A percentile compares a stretch with the other conserved stretches of the same genome.
Evolutionary conservation across 1,140 invertebrate genomes (phyloP).

Genomic region (Heliconius nattereri): DNA sequence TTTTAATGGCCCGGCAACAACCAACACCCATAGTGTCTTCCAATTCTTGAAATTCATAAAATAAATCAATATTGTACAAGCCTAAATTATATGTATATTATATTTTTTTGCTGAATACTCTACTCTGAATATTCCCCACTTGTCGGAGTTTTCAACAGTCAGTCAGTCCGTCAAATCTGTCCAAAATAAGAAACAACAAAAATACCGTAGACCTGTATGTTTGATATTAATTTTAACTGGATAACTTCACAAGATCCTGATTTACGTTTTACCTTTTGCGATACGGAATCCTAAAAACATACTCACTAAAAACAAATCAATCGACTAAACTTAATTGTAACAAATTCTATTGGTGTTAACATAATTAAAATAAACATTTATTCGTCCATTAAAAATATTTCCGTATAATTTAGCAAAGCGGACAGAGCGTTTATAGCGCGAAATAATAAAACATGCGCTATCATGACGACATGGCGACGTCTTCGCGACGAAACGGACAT

Average conservation of each 20-base stretch:
- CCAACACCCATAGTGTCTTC: background rate
- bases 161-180: too few relatives aligned
- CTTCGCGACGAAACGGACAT: constrained; percentile 75
- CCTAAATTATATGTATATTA: too few relatives aligned
- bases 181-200: too few relatives aligned
- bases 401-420: constrained; percentile 59
- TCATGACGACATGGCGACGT: constrained; percentile 71
- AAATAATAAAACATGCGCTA: constrained; percentile 77
- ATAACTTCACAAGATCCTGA: too few relatives aligned
- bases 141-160: too few relatives aligned
- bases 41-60: background rate
- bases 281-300: background rate
- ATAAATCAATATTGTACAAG: background rate
- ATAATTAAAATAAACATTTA: background rate
- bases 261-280: too few relatives aligned
- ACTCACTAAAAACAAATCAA: background rate
- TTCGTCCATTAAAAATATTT: constrained; percentile 25
- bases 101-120: too few relatives aligned
- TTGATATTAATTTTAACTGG: too few relatives aligned
- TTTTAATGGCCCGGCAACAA: background rate
- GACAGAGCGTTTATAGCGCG: constrained; percentile 60
- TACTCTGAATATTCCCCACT: too few relatives aligned
- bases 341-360: background rate
- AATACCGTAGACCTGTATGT: too few relatives aligned
- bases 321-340: background rate